Evolutionary conservation across 2,113 vertebrate species (phyloP).

Genomic region (Mastomys natalensis): DNA sequence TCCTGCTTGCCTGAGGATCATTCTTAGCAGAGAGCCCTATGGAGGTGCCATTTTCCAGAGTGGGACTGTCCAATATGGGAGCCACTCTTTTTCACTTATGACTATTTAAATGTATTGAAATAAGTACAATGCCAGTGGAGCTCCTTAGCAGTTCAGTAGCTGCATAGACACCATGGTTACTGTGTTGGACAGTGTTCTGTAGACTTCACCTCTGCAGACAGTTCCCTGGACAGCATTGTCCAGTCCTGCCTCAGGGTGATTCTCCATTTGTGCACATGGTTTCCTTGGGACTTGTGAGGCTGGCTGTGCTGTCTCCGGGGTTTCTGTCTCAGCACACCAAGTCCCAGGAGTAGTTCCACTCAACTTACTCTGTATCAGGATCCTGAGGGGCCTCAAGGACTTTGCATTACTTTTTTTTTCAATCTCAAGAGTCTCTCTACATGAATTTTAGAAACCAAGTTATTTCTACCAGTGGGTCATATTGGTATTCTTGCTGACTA

Average conservation of each 20-base stretch:
- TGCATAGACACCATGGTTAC: neutral
- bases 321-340: neutral
- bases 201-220: neutral
- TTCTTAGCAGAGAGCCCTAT: neutral
- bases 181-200: accelerated
- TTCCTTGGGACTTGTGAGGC: neutral
- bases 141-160: neutral
- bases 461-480: neutral
- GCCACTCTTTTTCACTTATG: neutral
- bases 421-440: neutral
- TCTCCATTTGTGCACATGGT: neutral
- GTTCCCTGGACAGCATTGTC: no score
- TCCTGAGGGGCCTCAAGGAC: neutral
- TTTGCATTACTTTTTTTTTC: neutral
- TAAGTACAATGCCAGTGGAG: neutral
- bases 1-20: neutral
- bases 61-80: neutral
- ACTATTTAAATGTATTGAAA: neutral
- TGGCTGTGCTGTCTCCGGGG: neutral
- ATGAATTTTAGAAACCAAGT: constrained; percentile 24
- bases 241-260: neutral
- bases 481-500: neutral
- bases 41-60: neutral
- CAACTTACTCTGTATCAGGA: neutral
- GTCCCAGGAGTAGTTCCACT: neutral